These are phyloP conservation scores for Ophraella communa DNA, from an alignment of 2,888 invertebrate genomes.

Conservation along the genomic window DNA sequence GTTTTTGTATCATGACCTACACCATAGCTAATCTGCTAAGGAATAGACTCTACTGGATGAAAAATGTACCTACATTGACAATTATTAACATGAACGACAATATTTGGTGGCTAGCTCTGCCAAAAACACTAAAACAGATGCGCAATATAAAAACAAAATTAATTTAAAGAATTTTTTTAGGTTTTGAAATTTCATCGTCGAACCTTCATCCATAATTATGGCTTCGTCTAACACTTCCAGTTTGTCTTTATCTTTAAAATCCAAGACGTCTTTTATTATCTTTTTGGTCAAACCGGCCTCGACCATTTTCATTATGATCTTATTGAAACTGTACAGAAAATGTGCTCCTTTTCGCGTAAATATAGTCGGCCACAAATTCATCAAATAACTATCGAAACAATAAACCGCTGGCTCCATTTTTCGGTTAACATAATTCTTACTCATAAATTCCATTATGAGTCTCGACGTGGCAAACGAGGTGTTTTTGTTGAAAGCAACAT, in stretches of 20 bases:
- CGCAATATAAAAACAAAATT: not conserved
- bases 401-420: slow-evolving; percentile 38
- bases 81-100: not conserved
- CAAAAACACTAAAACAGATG: slow-evolving; percentile 10
- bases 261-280: slow-evolving; percentile 27
- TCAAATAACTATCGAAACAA: slow-evolving; percentile 44
- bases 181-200: slow-evolving; percentile 8
- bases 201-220: not conserved
- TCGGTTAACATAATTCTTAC: slow-evolving; percentile 43
- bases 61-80: no score
- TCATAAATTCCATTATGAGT: slow-evolving; percentile 46
- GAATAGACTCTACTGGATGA: no score
- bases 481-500: slow-evolving; percentile 42
- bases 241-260: not conserved
- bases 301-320: slow-evolving; percentile 43
- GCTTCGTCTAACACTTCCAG: slow-evolving; percentile 1
- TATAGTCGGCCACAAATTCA: slow-evolving; percentile 52
- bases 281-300: slow-evolving; percentile 42
- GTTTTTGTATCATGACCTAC: no score
- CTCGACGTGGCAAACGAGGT: slow-evolving; percentile 44
- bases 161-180: slow-evolving; percentile 9
- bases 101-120: not conserved
- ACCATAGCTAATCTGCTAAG: no score
- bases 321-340: slow-evolving; percentile 44
- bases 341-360: slow-evolving; percentile 51